These are phyloP conservation scores for Acanthurus lineatus DNA, from an alignment of 2,797 vertebrate species.

Conservation along the genomic window DNA sequence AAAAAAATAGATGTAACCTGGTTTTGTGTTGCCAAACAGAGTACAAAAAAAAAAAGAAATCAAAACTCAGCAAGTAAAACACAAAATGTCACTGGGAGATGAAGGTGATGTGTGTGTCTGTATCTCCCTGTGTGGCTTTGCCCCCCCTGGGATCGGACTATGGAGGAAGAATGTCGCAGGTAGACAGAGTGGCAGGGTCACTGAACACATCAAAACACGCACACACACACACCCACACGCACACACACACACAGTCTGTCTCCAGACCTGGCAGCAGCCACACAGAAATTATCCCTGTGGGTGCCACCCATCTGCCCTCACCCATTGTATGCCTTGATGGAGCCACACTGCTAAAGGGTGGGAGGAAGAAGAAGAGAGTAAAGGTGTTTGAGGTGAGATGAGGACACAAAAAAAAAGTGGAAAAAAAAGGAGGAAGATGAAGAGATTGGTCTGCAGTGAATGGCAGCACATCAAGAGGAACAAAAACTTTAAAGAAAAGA, in stretches of 20 bases:
- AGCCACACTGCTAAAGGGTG: constrained; percentile 42
- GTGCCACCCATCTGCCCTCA: constrained; percentile 39
- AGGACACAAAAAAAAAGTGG: constrained; percentile 5
- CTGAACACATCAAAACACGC: constrained; percentile 74
- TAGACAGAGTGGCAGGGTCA: constrained; percentile 79
- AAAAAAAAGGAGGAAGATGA: constrained; percentile 12
- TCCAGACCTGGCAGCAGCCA: constrained; percentile 41
- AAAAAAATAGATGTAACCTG: background rate
- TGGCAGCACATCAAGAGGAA: background rate
- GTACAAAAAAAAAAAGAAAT: constrained; percentile 24
- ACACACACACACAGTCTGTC: constrained; percentile 24
- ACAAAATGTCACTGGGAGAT: constrained; percentile 74
- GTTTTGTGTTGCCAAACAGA: constrained; percentile 39
- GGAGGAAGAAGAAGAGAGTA: constrained; percentile 20
- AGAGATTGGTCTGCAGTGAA: constrained; percentile 6
- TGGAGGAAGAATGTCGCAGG: constrained; percentile 75
- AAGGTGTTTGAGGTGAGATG: constrained; percentile 37
- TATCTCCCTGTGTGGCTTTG: constrained; percentile 43
- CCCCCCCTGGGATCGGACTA: constrained; percentile 68
- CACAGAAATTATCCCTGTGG: constrained; percentile 52
- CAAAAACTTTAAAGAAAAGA: background rate
- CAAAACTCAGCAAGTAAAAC: constrained; percentile 55
- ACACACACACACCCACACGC: constrained; percentile 29
- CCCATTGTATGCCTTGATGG: constrained; percentile 48
- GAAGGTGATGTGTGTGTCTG: constrained; percentile 57